A percentile compares a stretch with the other conserved stretches of the same genome.
Evolutionary conservation across 2,888 invertebrate genomes (phyloP).

Genomic region (Eutolmus rufibarbis): DNA sequence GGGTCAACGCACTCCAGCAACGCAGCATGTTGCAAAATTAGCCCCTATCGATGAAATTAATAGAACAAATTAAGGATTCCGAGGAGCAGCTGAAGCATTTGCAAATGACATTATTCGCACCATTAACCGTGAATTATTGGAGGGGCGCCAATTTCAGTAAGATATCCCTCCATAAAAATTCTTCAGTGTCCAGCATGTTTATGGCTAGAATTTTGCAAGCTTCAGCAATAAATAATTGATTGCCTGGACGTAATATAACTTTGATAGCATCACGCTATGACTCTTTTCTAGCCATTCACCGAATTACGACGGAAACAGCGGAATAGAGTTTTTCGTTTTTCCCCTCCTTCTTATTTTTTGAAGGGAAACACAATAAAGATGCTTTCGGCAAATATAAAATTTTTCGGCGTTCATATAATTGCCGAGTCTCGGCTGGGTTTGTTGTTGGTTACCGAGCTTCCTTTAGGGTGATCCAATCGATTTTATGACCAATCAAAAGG

Average conservation of each 20-base stretch:
- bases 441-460: neutral
- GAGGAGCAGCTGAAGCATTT: slow-evolving; percentile 1
- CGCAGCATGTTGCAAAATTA: neutral
- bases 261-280: neutral
- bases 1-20: neutral
- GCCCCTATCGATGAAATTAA: neutral
- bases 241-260: slow-evolving; percentile 12
- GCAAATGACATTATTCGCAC: slow-evolving; percentile 4
- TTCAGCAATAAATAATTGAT: slow-evolving; percentile 22
- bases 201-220: slow-evolving; percentile 11
- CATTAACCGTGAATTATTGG: neutral
- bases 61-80: neutral
- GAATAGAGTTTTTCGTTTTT: neutral
- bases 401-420: neutral
- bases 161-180: neutral
- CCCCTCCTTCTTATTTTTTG: neutral
- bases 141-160: neutral
- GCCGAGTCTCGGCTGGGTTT: neutral
- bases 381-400: neutral
- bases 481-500: neutral
- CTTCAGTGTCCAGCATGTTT: slow-evolving; percentile 1
- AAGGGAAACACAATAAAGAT: neutral
- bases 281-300: neutral
- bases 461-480: neutral
- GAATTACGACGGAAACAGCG: neutral